Conservation (phyloP, 2,797 vertebrate species). For the Paratrypauchen microcephalus region DNA sequence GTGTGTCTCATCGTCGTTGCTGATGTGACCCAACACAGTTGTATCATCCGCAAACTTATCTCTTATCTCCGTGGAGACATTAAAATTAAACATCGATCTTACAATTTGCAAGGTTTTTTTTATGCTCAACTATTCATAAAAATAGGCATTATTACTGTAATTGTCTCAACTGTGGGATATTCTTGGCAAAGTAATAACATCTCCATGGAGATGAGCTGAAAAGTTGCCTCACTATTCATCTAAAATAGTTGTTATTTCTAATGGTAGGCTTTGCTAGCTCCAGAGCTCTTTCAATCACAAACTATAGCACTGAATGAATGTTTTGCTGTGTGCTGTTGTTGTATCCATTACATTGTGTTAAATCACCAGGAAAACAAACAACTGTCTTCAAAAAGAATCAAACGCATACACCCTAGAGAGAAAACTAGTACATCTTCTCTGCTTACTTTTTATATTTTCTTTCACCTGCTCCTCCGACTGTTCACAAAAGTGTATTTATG, state of each 20-base stretch:
- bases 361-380: slow-evolving; percentile 19
- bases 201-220: no score
- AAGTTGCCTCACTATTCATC: neutral
- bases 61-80: no score
- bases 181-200: no score
- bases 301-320: slow-evolving; percentile 10
- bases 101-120: no score
- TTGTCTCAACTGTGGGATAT: no score
- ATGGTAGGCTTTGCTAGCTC: neutral
- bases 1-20: no score
- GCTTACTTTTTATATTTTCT: slow-evolving; percentile 24
- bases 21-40: no score
- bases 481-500: slow-evolving; percentile 40
- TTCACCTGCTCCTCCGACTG: slow-evolving; percentile 35
- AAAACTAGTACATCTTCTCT: slow-evolving; percentile 37
- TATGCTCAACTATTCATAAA: no score
- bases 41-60: no score
- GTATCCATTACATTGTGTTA: slow-evolving; percentile 21
- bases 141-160: no score
- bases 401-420: slow-evolving; percentile 23
- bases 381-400: slow-evolving; percentile 13
- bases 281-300: slow-evolving; percentile 9
- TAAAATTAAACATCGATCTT: no score
- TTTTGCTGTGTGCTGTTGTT: slow-evolving; percentile 10
- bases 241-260: slow-evolving; percentile 11